Percentiles rank a stretch among this genome's conserved stretches.
Evolutionary conservation across 2,888 invertebrate genomes (phyloP).

Genomic region (Acanthosepion esculentum): DNA sequence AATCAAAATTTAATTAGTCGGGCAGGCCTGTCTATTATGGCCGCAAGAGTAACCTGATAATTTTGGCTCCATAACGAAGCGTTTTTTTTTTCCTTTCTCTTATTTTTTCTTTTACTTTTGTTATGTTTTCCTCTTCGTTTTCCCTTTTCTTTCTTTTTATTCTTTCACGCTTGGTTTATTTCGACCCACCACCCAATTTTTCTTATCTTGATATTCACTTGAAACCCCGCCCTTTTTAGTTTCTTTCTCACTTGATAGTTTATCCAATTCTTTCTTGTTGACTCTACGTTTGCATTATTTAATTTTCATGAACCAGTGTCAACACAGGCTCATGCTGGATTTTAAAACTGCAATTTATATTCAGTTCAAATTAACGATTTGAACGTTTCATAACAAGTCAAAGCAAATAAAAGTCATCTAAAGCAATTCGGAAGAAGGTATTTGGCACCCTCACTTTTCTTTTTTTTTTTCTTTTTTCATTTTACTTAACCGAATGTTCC

Average conservation of each 20-base stretch:
- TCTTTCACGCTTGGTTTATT: not conserved
- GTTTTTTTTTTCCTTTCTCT: too few relatives aligned
- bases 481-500: not conserved
- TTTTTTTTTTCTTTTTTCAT: not conserved
- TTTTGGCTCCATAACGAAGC: too few relatives aligned
- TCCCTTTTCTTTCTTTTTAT: too few relatives aligned
- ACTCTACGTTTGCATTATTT: not conserved
- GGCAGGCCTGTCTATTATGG: too few relatives aligned
- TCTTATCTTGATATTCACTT: not conserved
- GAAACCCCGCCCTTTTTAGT: not conserved
- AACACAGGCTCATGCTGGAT: too few relatives aligned
- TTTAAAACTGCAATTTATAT: not conserved
- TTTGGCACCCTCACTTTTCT: not conserved
- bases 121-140: too few relatives aligned
- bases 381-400: not conserved
- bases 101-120: too few relatives aligned
- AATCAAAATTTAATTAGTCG: too few relatives aligned
- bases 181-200: not conserved
- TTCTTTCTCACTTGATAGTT: not conserved
- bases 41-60: too few relatives aligned
- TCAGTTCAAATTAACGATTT: not conserved
- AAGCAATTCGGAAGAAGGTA: not conserved
- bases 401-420: not conserved
- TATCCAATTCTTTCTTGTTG: not conserved
- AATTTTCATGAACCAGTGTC: not conserved